These are phyloP conservation scores for Coptodon bakossiorum DNA, from an alignment of 2,113 vertebrate genomes.

Conservation along the genomic window DNA sequence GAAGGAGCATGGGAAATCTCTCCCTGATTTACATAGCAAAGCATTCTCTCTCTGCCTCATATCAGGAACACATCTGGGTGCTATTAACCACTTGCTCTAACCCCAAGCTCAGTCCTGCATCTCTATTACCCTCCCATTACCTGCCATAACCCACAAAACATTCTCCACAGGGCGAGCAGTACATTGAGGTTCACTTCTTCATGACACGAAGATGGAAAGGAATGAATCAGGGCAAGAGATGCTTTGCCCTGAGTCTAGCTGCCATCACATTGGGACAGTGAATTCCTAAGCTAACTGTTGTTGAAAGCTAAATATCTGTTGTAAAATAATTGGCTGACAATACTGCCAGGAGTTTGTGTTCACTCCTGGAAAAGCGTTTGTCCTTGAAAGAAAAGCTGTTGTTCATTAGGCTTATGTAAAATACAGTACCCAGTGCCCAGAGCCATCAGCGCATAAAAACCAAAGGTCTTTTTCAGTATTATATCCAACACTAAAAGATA, in stretches of 20 bases:
- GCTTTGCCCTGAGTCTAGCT: not conserved
- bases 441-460: conserved; percentile 7
- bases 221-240: not conserved
- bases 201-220: not conserved
- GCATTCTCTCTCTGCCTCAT: conserved; percentile 10
- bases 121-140: conserved; percentile 51
- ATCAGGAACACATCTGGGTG: conserved; percentile 60
- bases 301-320: not conserved
- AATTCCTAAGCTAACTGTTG: not conserved
- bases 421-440: conserved; percentile 9
- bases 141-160: conserved; percentile 27
- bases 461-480: conserved; percentile 8
- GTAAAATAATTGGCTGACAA: not conserved
- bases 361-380: not conserved
- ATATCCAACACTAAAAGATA: not conserved
- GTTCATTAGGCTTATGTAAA: conserved; percentile 33
- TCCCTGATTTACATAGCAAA: conserved; percentile 49
- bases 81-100: conserved; percentile 59
- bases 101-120: conserved; percentile 32
- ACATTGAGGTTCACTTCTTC: not conserved
- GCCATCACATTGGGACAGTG: not conserved
- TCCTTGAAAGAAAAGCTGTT: conserved; percentile 22
- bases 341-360: not conserved
- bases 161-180: not conserved
- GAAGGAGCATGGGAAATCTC: conserved; percentile 18